These are phyloP conservation scores for Pemphredon lugubris DNA, from an alignment of 2,888 invertebrate genomes.

Conservation along the genomic window DNA sequence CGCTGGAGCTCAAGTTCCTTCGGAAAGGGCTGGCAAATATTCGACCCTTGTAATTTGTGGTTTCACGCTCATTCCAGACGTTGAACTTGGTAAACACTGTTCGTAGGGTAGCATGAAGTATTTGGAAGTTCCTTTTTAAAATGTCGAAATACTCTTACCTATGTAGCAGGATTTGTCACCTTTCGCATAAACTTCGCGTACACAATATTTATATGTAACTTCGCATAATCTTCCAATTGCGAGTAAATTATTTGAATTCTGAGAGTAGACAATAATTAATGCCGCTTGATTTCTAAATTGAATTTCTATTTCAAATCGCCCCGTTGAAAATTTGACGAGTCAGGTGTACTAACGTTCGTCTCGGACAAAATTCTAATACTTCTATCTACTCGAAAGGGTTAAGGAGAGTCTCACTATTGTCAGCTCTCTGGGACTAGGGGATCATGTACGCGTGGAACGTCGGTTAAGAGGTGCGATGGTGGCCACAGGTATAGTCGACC, in stretches of 20 bases:
- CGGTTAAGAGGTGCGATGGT: neutral
- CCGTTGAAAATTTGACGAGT: too few species aligned
- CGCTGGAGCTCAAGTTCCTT: neutral
- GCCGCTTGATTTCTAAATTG: too few species aligned
- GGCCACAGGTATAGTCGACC: constrained; percentile 1
- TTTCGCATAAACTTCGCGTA: too few species aligned
- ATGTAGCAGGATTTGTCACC: too few species aligned
- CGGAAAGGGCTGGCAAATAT: neutral
- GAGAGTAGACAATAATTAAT: too few species aligned
- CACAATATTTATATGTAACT: too few species aligned
- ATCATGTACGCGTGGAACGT: constrained; percentile 2
- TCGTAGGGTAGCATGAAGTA: constrained; percentile 48
- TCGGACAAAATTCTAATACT: too few species aligned
- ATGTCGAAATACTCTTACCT: too few species aligned
- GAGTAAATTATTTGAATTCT: too few species aligned
- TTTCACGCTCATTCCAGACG: constrained; percentile 59
- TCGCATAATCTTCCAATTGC: too few species aligned
- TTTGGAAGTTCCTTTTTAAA: constrained; percentile 26
- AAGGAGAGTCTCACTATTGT: constrained; percentile 37
- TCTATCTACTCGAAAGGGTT: constrained; percentile 16
- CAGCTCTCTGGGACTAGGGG: constrained; percentile 24
- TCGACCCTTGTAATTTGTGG: constrained; percentile 26
- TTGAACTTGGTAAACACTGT: constrained; percentile 64
- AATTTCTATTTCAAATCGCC: too few species aligned
- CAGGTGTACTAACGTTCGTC: too few species aligned